phyloP scores from a whole-genome alignment of 2,888 invertebrate species.

The Meloe dianella region DNA sequence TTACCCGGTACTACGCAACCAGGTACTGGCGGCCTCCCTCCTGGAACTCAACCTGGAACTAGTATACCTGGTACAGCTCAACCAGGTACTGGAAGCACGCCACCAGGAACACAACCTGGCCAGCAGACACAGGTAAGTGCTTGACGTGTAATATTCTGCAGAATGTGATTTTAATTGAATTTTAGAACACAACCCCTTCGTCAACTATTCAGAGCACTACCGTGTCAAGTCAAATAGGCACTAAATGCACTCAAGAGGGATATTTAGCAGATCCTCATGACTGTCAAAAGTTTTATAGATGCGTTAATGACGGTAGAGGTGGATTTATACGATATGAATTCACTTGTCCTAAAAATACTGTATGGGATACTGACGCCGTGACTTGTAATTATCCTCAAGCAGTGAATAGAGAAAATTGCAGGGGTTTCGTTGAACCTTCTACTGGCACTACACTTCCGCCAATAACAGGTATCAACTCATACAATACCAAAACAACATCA shows the following conservation, averaged over 20 bases:
- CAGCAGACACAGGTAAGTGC: too few relatives aligned
- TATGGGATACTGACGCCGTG: conserved; percentile 71
- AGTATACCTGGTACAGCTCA: conserved; percentile 22
- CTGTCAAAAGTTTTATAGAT: conserved; percentile 54
- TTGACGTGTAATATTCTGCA: too few relatives aligned
- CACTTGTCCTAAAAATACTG: conserved; percentile 72
- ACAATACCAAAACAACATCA: conserved; percentile 6
- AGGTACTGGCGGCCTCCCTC: conserved; percentile 34
- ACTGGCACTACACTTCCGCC: conserved; percentile 12
- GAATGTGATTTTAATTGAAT: not conserved
- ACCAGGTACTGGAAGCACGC: not conserved
- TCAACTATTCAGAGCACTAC: conserved; percentile 26
- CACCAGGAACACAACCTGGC: not conserved
- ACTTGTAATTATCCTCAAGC: conserved; percentile 71
- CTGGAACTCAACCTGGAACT: conserved; percentile 23
- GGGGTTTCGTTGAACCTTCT: conserved; percentile 10
- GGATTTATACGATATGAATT: conserved; percentile 70
- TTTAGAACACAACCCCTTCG: conserved; percentile 23
- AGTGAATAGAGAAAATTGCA: conserved; percentile 58
- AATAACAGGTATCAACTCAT: not conserved
- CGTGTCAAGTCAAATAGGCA: conserved; percentile 26
- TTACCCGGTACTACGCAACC: not conserved
- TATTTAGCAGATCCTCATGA: conserved; percentile 49
- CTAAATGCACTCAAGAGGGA: conserved; percentile 47
- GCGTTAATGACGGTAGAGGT: conserved; percentile 52